A percentile compares a stretch with the other conserved stretches of the same genome.
phyloP scores from a whole-genome alignment of 2,113 vertebrate species.

The Clarias macrocephalus region DNA sequence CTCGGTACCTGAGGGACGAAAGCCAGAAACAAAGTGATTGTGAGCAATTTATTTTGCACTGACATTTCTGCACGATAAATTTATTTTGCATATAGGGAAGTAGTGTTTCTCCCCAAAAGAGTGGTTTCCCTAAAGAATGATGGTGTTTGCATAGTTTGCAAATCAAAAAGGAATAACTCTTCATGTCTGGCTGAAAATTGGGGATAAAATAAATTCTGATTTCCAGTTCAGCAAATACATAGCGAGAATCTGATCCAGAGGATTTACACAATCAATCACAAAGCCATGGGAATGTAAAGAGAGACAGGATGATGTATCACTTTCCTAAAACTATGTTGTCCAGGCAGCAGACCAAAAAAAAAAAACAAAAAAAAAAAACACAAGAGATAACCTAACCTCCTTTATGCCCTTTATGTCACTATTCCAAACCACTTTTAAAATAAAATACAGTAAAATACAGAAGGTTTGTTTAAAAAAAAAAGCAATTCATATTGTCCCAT shows the following conservation, averaged over 20 bases:
- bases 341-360: neutral
- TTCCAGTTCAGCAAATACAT: neutral
- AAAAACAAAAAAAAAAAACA: too few species aligned
- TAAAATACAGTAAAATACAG: neutral
- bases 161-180: neutral
- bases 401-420: neutral
- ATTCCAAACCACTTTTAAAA: neutral
- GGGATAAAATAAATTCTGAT: neutral
- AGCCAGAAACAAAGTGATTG: neutral
- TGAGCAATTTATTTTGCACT: neutral
- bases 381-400: neutral
- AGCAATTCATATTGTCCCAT: neutral
- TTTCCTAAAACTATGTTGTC: neutral
- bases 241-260: neutral
- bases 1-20: constrained; percentile 81
- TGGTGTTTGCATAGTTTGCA: neutral
- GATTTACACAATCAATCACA: neutral
- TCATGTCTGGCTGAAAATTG: neutral
- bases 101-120: neutral
- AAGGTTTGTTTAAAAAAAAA: neutral
- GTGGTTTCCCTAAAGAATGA: neutral
- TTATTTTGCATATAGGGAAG: neutral
- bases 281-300: neutral
- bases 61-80: neutral
- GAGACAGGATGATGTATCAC: neutral